Base-by-base conservation (phyloP, 2,113 vertebrate species). In the Lathamus discolor region DNA sequence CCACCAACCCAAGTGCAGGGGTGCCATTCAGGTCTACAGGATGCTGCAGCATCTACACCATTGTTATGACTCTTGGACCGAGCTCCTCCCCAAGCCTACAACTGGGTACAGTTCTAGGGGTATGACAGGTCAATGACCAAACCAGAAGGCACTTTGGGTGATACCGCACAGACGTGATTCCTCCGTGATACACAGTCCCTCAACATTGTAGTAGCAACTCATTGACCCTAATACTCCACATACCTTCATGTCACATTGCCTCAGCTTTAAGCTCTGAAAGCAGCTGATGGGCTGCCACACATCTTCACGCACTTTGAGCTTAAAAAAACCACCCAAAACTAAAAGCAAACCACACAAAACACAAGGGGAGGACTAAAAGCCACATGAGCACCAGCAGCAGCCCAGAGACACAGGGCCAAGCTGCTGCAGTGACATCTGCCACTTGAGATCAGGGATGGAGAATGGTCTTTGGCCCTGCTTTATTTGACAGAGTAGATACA, bases 211-310 rank as follows among this genome's bases (percentile, higher is more conserved):
- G 64, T 27, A 87, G 41, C 31, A 52, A 15, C 51, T 64, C 23
- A 7, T 24, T 25, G 48, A 62, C 46, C 43, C 49, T 0, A 0
- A 15, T 6, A 73, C 10, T 22, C 20, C 37, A 48, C 23, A 17
- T 1, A 61, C 3, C 46, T 76, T 63, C 72, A 25, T 8, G 33
- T 23, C 59, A 69, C 14, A 12, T 19, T 88, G 69, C 41, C 63
- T 83, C 59, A 73, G 75, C 25, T 90, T 51, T 44, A 79, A 39
- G 59, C 70, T 48, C 66, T 76, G 62, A 82, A 55, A 76, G 48
- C 29, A 55, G 62, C 52, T 62, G 61, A 59, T 66, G 76, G 41
- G 63, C 63, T 92, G 44, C 49, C 73, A 74, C 63, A 35, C 27
- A 76, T 41, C 51, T 73, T 76, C 35, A 80, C 63, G 54, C 29